Evolutionary conservation across 1,140 invertebrate genomes (phyloP), one percentile per base, ranked within the genome.

Genomic region (Apis laboriosa): DNA sequence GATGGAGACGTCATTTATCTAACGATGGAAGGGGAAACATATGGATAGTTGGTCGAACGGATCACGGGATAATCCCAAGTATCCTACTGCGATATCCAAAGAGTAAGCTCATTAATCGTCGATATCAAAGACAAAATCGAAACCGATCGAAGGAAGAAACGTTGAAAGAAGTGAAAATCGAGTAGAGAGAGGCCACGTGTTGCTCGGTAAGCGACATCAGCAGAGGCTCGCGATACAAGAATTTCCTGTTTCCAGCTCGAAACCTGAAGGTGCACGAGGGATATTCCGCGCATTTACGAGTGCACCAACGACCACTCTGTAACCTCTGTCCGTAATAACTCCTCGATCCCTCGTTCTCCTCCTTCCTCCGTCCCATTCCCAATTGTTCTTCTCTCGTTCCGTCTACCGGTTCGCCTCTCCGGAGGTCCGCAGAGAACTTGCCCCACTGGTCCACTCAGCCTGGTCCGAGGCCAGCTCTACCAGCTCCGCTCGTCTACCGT

Each of bases 401-500:
- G 2, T 17, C 53, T 53, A 24, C 28, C 64, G 51, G 17, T 72
- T 58, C 58, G 17, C 78, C 79, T 64, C 76, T 66, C 61, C 70
- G 70, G 61, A 86, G 72, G 77, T 85, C 81, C 88, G 68, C 34
- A 75, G 75, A 79, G 84, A 91, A 90, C 88, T 85, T 88, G 89
- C 81, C 88, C 86, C 83, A 80, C 88, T 91, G 79, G 84, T 90
- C 90, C 83, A 83, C 85, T 81, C 43, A 49, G 72, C 64, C 71
- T 80, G 86, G 82, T 78, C 51, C 84, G 68, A 77, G 64, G 21
- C 56, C 64, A 75, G 64, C n/a, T n/a, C n/a, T n/a, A 56, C 34
- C 34, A 4, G 0, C 76, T 80, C 66, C 71, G 84, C 74, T 86
- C 77, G 60, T 90, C 88, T 90, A 90, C 90, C 88, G 86, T 91